Conservation (phyloP, 2,113 vertebrate species). For the Clarias gariepinus region DNA sequence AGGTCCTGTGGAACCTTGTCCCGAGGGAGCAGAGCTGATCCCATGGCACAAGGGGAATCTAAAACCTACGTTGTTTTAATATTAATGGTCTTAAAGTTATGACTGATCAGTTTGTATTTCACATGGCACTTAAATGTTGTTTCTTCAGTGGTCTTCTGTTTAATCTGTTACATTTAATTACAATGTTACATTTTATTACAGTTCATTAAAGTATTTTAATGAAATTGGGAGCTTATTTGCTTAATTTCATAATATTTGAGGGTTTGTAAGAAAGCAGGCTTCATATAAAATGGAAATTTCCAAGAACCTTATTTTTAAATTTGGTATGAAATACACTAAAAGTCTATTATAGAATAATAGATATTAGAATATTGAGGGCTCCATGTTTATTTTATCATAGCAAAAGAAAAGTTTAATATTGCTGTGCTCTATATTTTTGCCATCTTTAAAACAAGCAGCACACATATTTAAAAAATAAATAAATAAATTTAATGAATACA, state of each 20-base stretch:
- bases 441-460: not conserved
- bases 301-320: no score
- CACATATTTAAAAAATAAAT: not conserved
- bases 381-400: no score
- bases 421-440: not conserved
- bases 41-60: no score
- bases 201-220: not conserved
- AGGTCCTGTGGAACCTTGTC: no score
- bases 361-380: not conserved
- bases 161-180: not conserved
- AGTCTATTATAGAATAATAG: not conserved
- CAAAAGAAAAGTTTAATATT: slow-evolving; percentile 12
- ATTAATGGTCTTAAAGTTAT: no score
- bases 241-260: not conserved
- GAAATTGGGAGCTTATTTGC: not conserved
- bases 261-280: not conserved
- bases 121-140: not conserved
- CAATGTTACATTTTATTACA: no score
- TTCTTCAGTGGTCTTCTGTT: not conserved
- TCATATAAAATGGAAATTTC: not conserved
- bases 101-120: no score
- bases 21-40: no score
- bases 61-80: no score
- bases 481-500: not conserved
- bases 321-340: not conserved